Conservation (phyloP, 2,113 vertebrate genomes). For the Megaceryle torquata region DNA sequence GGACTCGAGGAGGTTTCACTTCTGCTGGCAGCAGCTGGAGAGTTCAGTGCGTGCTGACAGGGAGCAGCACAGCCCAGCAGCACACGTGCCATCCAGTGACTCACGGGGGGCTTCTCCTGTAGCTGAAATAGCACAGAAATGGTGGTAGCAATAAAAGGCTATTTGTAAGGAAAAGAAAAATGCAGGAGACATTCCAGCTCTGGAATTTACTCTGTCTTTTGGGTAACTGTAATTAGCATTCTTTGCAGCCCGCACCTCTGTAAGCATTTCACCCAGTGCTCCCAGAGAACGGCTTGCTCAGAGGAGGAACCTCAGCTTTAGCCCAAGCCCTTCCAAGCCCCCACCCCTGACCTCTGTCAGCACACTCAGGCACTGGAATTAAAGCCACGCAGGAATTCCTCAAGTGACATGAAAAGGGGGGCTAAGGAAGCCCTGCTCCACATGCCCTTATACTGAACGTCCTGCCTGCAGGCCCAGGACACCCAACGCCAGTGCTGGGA, state of each 20-base stretch:
- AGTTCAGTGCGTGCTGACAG: neutral
- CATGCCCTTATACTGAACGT: fast-evolving
- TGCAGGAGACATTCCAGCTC: neutral
- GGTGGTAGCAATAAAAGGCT: neutral
- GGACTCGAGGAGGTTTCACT: neutral
- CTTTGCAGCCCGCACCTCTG: fast-evolving
- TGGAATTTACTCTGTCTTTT: too few relatives aligned
- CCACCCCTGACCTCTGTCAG: neutral
- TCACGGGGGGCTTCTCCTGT: neutral
- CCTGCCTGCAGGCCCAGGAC: fast-evolving
- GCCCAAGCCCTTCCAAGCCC: neutral
- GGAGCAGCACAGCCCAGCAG: neutral
- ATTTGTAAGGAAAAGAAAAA: neutral
- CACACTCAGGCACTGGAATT: too few relatives aligned
- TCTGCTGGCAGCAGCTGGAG: neutral
- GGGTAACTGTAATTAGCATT: too few relatives aligned
- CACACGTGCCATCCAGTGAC: neutral
- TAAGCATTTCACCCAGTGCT: neutral
- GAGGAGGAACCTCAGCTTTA: neutral
- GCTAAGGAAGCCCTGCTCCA: too few relatives aligned
- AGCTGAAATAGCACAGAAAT: neutral
- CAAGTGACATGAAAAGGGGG: neutral
- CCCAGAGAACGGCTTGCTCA: neutral
- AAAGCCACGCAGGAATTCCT: neutral
- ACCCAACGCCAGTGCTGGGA: neutral